Conservation (phyloP, 2,113 vertebrate genomes). For the Motacilla alba region DNA sequence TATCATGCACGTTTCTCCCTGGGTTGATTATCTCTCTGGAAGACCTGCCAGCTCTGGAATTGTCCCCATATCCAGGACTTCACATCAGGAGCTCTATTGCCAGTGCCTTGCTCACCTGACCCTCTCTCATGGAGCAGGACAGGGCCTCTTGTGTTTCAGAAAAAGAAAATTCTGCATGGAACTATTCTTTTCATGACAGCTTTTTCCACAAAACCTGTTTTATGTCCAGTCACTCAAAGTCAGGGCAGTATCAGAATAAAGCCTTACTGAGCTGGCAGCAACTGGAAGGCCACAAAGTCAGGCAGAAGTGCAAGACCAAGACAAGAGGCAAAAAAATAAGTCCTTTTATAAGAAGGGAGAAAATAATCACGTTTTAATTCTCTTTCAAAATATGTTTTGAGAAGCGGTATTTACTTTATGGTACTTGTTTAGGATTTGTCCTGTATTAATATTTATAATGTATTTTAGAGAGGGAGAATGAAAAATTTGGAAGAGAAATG, state of each 20-base stretch:
- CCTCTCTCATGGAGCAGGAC: neutral
- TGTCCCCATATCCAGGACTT: neutral
- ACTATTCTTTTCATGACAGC: neutral
- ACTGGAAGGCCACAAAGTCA: neutral
- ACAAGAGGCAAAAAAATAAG: neutral
- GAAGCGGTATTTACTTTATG: neutral
- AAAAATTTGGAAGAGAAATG: neutral
- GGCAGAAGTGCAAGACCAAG: neutral
- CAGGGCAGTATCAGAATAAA: neutral
- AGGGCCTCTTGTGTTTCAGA: neutral
- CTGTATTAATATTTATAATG: neutral
- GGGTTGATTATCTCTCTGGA: neutral
- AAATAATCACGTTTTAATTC: neutral
- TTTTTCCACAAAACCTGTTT: neutral
- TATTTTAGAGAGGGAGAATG: neutral
- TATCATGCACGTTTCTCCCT: neutral
- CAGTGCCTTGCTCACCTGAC: fast-evolving
- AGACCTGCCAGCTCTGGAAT: neutral
- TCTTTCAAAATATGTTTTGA: neutral
- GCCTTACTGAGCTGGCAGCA: neutral
- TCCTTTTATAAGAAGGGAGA: neutral
- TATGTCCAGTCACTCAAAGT: neutral
- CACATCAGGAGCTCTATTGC: neutral
- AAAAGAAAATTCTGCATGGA: neutral
- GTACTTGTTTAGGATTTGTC: neutral